Evolutionary conservation across 2,113 vertebrate species (phyloP), one percentile per base, ranked within the genome.

Genomic region (Felis chaus): DNA sequence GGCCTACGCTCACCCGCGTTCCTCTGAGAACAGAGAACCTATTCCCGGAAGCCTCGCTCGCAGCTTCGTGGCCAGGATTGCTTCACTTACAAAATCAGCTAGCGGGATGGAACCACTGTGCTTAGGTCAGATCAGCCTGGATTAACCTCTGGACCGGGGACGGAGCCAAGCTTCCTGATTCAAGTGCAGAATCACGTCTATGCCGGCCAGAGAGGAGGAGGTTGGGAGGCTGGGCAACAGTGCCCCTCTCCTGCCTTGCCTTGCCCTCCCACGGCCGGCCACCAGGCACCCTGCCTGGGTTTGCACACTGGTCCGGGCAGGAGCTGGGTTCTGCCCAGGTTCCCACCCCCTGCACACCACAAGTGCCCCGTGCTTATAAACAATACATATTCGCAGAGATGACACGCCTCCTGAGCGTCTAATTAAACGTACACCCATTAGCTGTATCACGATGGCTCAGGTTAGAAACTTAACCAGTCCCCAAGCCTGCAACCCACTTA

Each of bases 321-420:
- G 10, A n/a, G 18, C 61, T 29, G 57, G 57, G 15, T 3, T 39
- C 13, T 48, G 15, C 15, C 21, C 45, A 3, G 13, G 86, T 1
- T n/a, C 33, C 45, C 7, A 27, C 6, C n/a, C 82, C 31, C 9
- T 27, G 45, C 45, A 8, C 15, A 7, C 82, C 4, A 68, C 31
- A 36, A 14, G 31, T 27, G 31, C 13, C 55, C 18, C 15, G 15
- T 3, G 45, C 61, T 5, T 15, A 27, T 23, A 36, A 48, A 57
- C 31, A 15, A 8, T 39, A 74, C 18, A 14, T 55, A 61, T 39
- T 83, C 4, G 4, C 29, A 57, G 31, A 83, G 57, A 27, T 57
- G 25, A 7, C 23, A 29, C 50, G 33, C 86, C 93, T 93, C 41
- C 89, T 97, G 94, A 92, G 92, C 83, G 21, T 74, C 93, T 79